Base-by-base conservation (phyloP, 1,140 invertebrate species). In the Potamilus streckersoni region DNA sequence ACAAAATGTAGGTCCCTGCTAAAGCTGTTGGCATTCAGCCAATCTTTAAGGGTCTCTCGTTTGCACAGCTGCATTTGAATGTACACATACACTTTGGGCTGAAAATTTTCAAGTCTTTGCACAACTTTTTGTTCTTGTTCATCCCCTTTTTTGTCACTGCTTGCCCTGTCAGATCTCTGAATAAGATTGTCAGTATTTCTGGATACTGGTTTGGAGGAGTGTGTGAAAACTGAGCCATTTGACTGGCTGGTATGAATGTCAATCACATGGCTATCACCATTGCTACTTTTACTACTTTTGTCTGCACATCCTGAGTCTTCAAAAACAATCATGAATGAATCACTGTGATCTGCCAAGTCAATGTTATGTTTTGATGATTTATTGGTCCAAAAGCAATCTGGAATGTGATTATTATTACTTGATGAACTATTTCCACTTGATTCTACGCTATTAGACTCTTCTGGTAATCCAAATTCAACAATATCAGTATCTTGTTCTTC, bases 41-140 rank as follows among this genome's bases (percentile, higher is more conserved):
- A 99, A 79, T 98, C 96, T 83, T 94, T 93, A 13, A 99, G 90
- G 80, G 95, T 98, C 73, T 97, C 93, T 82, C 94, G 94, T 67
- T 93, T 93, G 86, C 97, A 99, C 63, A 99, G 87, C 89, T 99
- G 96, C 97, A 99, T 99, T 90, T 99, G 97, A 86, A 99, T 98
- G 84, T 97, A 98, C 1, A 99, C 91, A 89, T 95, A 97, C 86
- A 95, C 91, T 71, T 84, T 87, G 65, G 73, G 79, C 63, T 56
- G 67, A 8, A 69, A 15, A n/a, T 23, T n/a, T 20, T 67, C 16
- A 17, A 38, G 38, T 75, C 69, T 11, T 31, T 23, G n/a, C 49
- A 59, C 23, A 61, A 31, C 55, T 63, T 70, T 56, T 4, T 31
- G 13, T 68, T 23, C 16, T 76, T 49, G 31, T 64, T 27, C n/a